Base-by-base conservation (phyloP, 2,888 invertebrate species). In the Idaea biselata region DNA sequence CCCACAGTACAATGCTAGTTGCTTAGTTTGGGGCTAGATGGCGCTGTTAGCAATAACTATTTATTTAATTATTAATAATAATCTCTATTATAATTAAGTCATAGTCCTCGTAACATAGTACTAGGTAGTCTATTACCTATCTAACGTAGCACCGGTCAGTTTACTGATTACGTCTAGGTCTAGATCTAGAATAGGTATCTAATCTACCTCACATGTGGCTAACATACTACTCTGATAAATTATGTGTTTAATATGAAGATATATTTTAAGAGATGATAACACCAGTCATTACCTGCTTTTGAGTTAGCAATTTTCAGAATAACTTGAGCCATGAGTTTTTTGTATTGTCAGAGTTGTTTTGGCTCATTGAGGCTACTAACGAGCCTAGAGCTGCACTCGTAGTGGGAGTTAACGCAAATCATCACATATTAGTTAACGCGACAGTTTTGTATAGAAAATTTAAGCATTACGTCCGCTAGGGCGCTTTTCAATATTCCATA, bases 161-260 rank as follows among this genome's bases (percentile, higher is more conserved):
- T 64, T 68, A 69, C 58, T 61, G 70, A 44, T 83, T 82, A 82
- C 80, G 75, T 74, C 71, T 73, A 73, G 78, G 75, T 74, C 71
- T 73, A 73, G 78, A 76, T 74, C 73, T 72, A 74, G 74, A 74
- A 63, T 68, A 69, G 2, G 14, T 44, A n/a, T n/a, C n/a, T n/a
- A n/a, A n/a, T n/a, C n/a, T n/a, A 44, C 44, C 11, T 25, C 64
- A 68, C 64, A 64, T 64, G 61, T 44, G 44, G 44, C 32, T 76
- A 64, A n/a, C 25, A 58, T 44, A 44, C 33, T n/a, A 60, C 33
- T 60, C 25, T 59, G 65, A 65, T 54, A 61, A 61, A 61, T 60
- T 60, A 61, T 58, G 59, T 55, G 53, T 58, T 55, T 55, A 31
- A 31, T 31, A 59, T 44, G 16, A 58, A 53, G 6, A 25, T 62